A percentile compares a stretch with the other conserved stretches of the same genome.
phyloP scores from a whole-genome alignment of 2,888 invertebrate species.

The Cepaea hortensis region DNA sequence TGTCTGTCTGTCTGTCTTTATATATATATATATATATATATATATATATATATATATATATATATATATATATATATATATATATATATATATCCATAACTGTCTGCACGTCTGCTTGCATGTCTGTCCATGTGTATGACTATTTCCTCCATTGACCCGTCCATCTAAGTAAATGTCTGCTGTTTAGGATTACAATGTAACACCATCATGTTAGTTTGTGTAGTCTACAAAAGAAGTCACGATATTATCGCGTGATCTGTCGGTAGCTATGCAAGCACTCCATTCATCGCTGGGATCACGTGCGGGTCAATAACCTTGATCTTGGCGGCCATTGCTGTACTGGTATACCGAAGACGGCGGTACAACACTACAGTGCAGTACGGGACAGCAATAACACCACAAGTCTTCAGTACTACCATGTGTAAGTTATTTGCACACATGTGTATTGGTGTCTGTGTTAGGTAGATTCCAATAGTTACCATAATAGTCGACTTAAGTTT shows the following conservation, averaged over 20 bases:
- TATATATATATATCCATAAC: background rate
- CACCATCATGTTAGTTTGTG: too few species aligned
- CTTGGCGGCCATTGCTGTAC: background rate
- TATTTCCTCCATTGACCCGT: background rate
- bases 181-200: too few species aligned
- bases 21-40: background rate
- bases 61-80: conserved; percentile 19
- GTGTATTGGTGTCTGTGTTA: background rate
- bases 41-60: background rate
- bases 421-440: background rate
- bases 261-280: background rate
- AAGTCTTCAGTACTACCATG: background rate
- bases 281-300: conserved; percentile 9
- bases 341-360: background rate
- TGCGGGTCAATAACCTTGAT: background rate
- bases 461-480: background rate
- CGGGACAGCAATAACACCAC: background rate
- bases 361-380: background rate
- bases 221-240: background rate
- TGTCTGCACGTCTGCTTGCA: background rate
- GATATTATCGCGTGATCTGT: background rate
- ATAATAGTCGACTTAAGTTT: too few species aligned
- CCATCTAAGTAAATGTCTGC: background rate
- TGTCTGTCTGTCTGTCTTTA: conserved; percentile 10
- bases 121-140: background rate